Base-by-base conservation (phyloP, 2,888 invertebrate genomes). In the Idaea aversata region DNA sequence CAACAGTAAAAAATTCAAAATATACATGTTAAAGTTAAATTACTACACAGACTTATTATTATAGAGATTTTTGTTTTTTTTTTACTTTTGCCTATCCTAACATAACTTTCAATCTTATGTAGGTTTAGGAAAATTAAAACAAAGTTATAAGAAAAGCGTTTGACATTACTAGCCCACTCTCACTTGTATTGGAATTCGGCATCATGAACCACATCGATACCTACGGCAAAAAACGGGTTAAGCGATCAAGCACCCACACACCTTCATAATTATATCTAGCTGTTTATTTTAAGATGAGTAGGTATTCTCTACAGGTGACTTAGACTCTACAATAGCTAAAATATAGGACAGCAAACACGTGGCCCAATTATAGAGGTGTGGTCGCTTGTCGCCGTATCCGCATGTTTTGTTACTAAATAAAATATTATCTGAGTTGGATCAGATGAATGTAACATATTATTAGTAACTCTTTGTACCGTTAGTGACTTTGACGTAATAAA, bases 401-500 rank as follows among this genome's bases (percentile, higher is more conserved):
- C 25, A 25, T 25, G 25, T 25, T 25, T 25, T 25, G 2, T 25
- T 25, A 25, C 25, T 25, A 25, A 25, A 25, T 25, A 25, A 25
- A 25, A 25, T 25, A 25, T 25, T 25, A 25, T 25, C 3, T 25
- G 3, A 25, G 1, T 25, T 25, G 25, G 25, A 25, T 25, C 25
- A 25, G 25, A 25, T 25, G 3, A 25, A 25, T 25, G 25, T n/a
- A n/a, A n/a, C 25, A 25, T 25, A 1, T 25, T 25, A 25, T 25
- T 2, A 25, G 25, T 25, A 25, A 25, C 25, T 25, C 25, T 25
- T 25, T 25, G 25, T 25, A 25, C 25, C 25, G 25, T 25, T 47
- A 13, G 10, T 7, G 13, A 47, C 61, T 70, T 72, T 67, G 70
- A 73, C 71, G 68, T 67, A 66, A 68, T 70, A 10, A 36, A 13